Conservation (phyloP, 2,888 invertebrate genomes). For the Sceliomorpha sp. region DNA sequence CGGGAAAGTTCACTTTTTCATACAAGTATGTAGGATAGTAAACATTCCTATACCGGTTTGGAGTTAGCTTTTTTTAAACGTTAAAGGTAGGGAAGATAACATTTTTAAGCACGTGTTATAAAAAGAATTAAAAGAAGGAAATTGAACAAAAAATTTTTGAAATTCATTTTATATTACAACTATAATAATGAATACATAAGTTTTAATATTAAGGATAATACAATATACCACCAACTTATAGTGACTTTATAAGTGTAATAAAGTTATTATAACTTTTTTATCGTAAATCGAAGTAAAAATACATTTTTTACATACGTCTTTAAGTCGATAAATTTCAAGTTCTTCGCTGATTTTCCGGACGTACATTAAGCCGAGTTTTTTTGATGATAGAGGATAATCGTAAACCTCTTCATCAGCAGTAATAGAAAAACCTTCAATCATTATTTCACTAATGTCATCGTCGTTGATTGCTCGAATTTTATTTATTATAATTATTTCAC, state of each 20-base stretch:
- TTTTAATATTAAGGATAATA: no score
- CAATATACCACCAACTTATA: no score
- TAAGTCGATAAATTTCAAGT: neutral
- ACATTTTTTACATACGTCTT: constrained; percentile 13
- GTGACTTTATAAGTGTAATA: constrained; percentile 6
- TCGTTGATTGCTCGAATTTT: constrained; percentile 2
- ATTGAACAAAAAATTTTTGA: no score
- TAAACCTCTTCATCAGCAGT: constrained; percentile 8
- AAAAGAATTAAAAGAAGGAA: no score
- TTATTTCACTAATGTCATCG: neutral
- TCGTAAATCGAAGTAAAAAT: constrained; percentile 10
- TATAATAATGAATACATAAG: no score
- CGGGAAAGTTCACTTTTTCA: no score
- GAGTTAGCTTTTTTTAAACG: no score
- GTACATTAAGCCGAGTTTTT: constrained; percentile 6
- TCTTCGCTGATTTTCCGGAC: constrained; percentile 6
- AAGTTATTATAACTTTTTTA: constrained; percentile 6
- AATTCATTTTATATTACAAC: no score
- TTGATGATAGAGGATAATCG: constrained; percentile 10
- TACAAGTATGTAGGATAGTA: no score
- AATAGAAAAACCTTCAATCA: constrained; percentile 17
- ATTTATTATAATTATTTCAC: constrained; percentile 5
- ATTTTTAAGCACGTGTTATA: no score
- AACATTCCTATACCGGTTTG: no score
- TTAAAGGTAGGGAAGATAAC: no score